phyloP scores from a whole-genome alignment of 2,797 vertebrate species.

The Sebastes vulpes region DNA sequence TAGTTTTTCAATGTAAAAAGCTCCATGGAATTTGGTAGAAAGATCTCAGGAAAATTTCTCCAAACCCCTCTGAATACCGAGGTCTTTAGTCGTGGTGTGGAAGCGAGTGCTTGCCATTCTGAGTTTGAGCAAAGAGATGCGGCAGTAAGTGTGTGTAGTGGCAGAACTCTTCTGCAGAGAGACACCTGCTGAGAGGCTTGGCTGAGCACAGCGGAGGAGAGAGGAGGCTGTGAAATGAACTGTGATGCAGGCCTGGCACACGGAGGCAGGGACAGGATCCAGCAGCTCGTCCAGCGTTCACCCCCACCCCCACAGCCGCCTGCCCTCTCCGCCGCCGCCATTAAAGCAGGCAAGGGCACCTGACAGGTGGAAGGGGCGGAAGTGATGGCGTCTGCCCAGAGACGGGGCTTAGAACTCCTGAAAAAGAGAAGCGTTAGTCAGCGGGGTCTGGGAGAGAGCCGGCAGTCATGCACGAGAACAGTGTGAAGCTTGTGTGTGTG shows the following conservation, averaged over 20 bases:
- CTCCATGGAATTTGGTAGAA: not conserved
- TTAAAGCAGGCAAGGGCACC: constrained; percentile 78
- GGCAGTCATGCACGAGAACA: constrained; percentile 38
- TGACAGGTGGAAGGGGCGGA: constrained; percentile 81
- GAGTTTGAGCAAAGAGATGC: constrained; percentile 42
- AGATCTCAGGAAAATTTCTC: not conserved
- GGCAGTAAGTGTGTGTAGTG: constrained; percentile 12
- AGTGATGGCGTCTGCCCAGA: constrained; percentile 68
- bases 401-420: constrained; percentile 55
- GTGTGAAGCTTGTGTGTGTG: constrained; percentile 20
- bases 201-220: constrained; percentile 68
- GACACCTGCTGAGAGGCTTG: constrained; percentile 82
- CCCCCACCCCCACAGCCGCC: constrained; percentile 13
- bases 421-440: constrained; percentile 62
- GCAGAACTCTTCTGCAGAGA: constrained; percentile 59
- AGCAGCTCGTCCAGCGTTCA: constrained; percentile 62
- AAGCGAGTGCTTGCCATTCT: constrained; percentile 30
- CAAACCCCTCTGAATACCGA: constrained; percentile 3
- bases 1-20: not conserved
- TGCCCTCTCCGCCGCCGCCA: constrained; percentile 31
- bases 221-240: constrained; percentile 75
- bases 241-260: constrained; percentile 75
- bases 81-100: constrained; percentile 29
- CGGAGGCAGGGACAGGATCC: constrained; percentile 66
- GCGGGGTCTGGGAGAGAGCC: constrained; percentile 44